Base-by-base conservation (phyloP, 37 sponge, comb jelly and placozoan genomes). In the Geodia barretti region DNA sequence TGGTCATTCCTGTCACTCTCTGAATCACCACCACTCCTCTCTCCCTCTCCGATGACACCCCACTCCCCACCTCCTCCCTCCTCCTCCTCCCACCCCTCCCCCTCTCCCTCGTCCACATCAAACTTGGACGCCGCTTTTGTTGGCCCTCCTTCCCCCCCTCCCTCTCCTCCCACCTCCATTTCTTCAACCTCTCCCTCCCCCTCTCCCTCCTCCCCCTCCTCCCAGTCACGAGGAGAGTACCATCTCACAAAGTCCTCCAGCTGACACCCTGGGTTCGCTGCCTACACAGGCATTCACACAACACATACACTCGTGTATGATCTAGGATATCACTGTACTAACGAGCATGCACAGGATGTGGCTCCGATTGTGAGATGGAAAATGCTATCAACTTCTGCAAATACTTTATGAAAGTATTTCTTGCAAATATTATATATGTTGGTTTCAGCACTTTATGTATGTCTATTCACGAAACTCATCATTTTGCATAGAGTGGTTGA, bases 181-280 rank as follows among this genome's bases (percentile, higher is more conserved):
- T 47, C 24, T 4, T 36, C 39, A 5, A 35, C 62, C 59, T 28
- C 39, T 39, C 69, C 9, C 64, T 39, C 67, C 37, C 68, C 74
- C 84, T 41, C 58, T 63, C 17, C 26, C 41, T 21, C 54, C 73
- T 41, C 32, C 17, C 69, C 76, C n/a, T 84, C 82, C 19, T 91
- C 79, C 97, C 97, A 99, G 74, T 99, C 99, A 38, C 97, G 70
- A 11, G 99, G 99, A 34, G 99, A 99, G 71, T 99, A 97, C 99
- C 99, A 99, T 37, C 99, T 67, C 39, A 99, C 91, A 91, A 99
- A 99, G 72, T 99, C 99, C 41, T 90, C 99, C 73, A 99, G 73
- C 19, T 92, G 35, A 74, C 97, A 93, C 25, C 91, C 93, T 1
- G 99, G 99, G 75, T 99, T 99, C 54, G 99, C 97, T 41, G 99